Conservation (phyloP, 2,113 vertebrate species). For the Psittacula cyanocephala region DNA sequence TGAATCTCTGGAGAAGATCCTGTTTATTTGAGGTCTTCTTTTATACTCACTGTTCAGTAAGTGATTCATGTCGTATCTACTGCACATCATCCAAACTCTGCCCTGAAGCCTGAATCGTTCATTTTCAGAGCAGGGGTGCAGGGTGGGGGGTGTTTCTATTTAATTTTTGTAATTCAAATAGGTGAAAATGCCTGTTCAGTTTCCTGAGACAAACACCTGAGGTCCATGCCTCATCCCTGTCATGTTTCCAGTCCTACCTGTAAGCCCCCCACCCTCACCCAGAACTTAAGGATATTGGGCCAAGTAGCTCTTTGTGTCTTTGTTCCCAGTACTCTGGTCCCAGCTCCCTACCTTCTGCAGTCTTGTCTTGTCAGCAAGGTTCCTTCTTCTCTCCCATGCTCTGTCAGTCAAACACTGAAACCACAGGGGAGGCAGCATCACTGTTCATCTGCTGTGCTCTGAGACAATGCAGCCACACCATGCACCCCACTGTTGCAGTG, state of each 20-base stretch:
- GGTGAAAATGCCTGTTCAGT: background rate
- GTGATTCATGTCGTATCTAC: background rate
- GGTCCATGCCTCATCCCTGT: background rate
- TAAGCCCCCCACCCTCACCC: background rate
- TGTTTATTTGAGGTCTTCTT: background rate
- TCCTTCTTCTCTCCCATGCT: background rate
- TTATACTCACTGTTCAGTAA: background rate
- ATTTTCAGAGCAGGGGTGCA: background rate
- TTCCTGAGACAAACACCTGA: background rate
- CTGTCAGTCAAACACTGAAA: background rate
- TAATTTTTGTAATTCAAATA: background rate
- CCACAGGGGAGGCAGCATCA: background rate
- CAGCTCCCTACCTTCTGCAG: background rate
- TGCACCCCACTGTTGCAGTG: fast-evolving
- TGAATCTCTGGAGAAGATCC: background rate
- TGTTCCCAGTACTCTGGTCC: background rate
- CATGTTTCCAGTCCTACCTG: background rate
- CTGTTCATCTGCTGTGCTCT: background rate
- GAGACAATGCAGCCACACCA: fast-evolving
- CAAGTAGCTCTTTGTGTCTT: background rate
- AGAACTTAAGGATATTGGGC: background rate
- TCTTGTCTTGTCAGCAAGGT: background rate
- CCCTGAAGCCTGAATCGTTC: background rate
- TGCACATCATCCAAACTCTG: background rate
- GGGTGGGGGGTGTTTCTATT: fast-evolving